These are phyloP conservation scores for Tetramorium simillimum DNA, from an alignment of 1,140 invertebrate genomes.

Conservation along the genomic window DNA sequence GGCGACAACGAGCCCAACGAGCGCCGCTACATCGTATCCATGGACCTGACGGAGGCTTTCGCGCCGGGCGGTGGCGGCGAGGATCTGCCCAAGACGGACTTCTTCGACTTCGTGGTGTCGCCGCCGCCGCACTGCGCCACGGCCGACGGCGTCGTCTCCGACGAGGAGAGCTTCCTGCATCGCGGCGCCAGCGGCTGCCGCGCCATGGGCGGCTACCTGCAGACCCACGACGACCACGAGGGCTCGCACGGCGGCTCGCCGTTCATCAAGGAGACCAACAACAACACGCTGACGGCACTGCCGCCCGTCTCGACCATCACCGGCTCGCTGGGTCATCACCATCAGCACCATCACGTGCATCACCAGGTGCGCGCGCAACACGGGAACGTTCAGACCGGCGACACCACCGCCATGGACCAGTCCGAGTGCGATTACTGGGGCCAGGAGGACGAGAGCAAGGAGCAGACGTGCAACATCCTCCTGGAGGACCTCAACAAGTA, in stretches of 20 bases:
- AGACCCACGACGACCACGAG: slow-evolving; percentile 78
- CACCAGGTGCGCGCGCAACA: slow-evolving; percentile 69
- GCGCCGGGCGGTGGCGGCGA: slow-evolving; percentile 84
- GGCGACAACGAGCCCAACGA: slow-evolving; percentile 26
- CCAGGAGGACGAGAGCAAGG: slow-evolving; percentile 87
- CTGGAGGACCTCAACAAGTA: slow-evolving; percentile 93
- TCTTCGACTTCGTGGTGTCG: slow-evolving; percentile 94
- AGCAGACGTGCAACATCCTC: slow-evolving; percentile 89
- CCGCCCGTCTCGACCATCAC: slow-evolving; percentile 83
- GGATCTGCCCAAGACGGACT: slow-evolving; percentile 92
- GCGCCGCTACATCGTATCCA: slow-evolving; percentile 72
- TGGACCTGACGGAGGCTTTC: slow-evolving; percentile 93
- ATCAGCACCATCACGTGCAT: slow-evolving; percentile 81
- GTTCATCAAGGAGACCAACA: slow-evolving; percentile 89
- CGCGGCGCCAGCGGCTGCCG: slow-evolving; percentile 73
- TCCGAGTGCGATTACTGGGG: slow-evolving; percentile 90
- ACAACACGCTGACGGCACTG: slow-evolving; percentile 86
- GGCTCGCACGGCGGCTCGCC: slow-evolving; percentile 68
- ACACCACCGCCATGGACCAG: slow-evolving; percentile 80
- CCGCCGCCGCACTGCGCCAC: slow-evolving; percentile 88
- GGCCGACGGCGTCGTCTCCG: slow-evolving; percentile 77
- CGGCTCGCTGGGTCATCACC: slow-evolving; percentile 80
- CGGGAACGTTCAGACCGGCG: slow-evolving; percentile 72
- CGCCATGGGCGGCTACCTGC: slow-evolving; percentile 77
- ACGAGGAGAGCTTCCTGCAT: slow-evolving; percentile 81